Evolutionary conservation across 1,140 invertebrate genomes (phyloP).

Genomic region (Anastrepha ludens): DNA sequence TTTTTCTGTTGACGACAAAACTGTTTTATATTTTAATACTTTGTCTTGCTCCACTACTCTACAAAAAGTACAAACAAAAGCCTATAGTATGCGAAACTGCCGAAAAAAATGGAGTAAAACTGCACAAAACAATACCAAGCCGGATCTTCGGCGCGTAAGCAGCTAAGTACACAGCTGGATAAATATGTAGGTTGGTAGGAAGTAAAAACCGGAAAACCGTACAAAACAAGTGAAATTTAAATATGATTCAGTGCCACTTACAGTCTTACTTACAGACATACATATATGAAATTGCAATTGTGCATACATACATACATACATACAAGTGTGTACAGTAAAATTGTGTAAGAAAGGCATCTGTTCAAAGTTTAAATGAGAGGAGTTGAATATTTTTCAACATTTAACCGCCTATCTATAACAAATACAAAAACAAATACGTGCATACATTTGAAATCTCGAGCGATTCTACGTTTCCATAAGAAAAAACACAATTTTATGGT

Average conservation of each 20-base stretch:
- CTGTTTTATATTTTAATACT: not conserved
- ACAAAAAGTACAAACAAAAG: not conserved
- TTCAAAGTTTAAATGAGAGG: too few species aligned
- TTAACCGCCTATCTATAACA: too few species aligned
- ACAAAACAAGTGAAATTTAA: not conserved
- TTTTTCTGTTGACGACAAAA: not conserved
- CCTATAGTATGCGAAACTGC: not conserved
- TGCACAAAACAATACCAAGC: not conserved
- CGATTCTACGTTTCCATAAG: too few species aligned
- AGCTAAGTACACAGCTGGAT: not conserved
- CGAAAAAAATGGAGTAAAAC: not conserved
- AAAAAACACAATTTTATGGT: too few species aligned
- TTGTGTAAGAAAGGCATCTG: too few species aligned
- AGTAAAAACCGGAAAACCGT: constrained; percentile 32
- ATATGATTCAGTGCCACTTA: not conserved
- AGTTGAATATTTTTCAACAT: too few species aligned
- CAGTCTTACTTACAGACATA: not conserved
- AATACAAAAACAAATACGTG: not conserved
- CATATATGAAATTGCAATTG: not conserved
- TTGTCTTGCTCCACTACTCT: not conserved
- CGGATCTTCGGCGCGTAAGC: constrained; percentile 26
- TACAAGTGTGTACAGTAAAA: not conserved
- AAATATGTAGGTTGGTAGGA: not conserved
- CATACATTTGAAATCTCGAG: not conserved
- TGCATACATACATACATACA: not conserved